These are phyloP conservation scores for Tribolium freemani DNA, from an alignment of 2,888 invertebrate genomes.

Conservation along the genomic window DNA sequence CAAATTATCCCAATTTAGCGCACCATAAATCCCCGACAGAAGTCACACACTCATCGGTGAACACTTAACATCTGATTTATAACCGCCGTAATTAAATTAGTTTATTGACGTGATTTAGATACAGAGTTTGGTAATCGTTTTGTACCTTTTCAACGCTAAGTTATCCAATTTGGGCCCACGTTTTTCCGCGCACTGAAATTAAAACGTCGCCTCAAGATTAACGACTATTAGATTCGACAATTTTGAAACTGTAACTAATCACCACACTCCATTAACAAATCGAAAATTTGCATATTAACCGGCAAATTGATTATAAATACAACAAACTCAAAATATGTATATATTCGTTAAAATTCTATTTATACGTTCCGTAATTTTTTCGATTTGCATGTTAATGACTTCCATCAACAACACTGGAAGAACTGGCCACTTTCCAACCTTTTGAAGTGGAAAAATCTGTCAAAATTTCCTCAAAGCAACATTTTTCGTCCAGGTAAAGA, in stretches of 20 bases:
- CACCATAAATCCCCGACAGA: conserved; percentile 30
- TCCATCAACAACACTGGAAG: not conserved
- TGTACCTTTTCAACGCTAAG: conserved; percentile 18
- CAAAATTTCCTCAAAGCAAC: not conserved
- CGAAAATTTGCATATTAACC: not conserved
- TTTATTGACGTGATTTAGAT: conserved; percentile 31
- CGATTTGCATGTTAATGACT: conserved; percentile 18
- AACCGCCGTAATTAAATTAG: conserved; percentile 28
- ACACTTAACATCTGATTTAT: conserved; percentile 33
- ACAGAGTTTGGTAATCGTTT: conserved; percentile 21
- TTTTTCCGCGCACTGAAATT: conserved; percentile 17
- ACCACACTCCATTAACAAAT: not conserved
- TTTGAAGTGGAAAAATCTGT: conserved; percentile 11
- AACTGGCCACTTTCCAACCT: conserved; percentile 14
- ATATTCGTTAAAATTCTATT: not conserved
- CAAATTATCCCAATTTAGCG: conserved; percentile 43
- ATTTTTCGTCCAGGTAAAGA: conserved; percentile 6
- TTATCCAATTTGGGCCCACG: conserved; percentile 31
- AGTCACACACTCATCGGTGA: conserved; percentile 27
- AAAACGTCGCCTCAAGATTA: conserved; percentile 26
- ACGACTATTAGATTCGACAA: conserved; percentile 7
- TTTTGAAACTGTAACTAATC: not conserved
- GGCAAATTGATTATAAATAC: not conserved
- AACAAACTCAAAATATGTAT: too few species aligned
- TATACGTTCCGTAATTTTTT: not conserved